Evolutionary conservation across 64 coral and sea anemone species (phyloP), one percentile per base, ranked within the genome.

Genomic region (Platygyra sinensis): DNA sequence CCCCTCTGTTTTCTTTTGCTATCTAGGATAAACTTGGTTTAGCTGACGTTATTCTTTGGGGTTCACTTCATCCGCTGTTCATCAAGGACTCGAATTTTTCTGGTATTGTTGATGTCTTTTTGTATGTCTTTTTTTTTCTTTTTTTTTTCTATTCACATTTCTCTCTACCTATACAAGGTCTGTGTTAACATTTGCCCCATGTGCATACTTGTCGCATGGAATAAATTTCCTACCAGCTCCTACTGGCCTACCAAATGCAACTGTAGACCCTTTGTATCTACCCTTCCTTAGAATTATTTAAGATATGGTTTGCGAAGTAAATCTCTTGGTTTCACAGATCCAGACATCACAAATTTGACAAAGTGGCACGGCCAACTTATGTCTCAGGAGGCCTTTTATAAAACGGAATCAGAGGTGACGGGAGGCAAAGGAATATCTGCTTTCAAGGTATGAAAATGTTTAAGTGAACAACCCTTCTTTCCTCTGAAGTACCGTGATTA

Each of bases 1-100:
- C 5, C 42, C 42, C 3, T 46, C 28, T 39, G 0, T 57, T 17
- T 75, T n/a, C n/a, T 18, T 82, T 94, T 18, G 3, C 42, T 20
- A 51, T 80, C 80, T 30, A 95, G 93, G 76, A 91, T 31, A 52
- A 90, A 17, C 60, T 91, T 79, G 84, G 88, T 19, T 42, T 91
- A 32, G 88, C 93, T 59, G 93, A 95, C 88, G 89, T 95, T 55
- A 72, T 95, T 28, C 82, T 95, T 51, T 95, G 93, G 93, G 89
- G 93, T 7, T 91, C 93, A 30, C 57, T 95, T 22, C 90, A 80
- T 76, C 93, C 89, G 32, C 36, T 95, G 52, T 67, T 88, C 2
- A 20, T 49, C 14, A 30, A 24, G 17, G 32, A 61, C 14, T 60
- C 46, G 32, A 17, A 22, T 9, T 61, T 75, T 4, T 88, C 32